Conservation (phyloP, 23 tunicate species). For the Diplosoma virens region DNA sequence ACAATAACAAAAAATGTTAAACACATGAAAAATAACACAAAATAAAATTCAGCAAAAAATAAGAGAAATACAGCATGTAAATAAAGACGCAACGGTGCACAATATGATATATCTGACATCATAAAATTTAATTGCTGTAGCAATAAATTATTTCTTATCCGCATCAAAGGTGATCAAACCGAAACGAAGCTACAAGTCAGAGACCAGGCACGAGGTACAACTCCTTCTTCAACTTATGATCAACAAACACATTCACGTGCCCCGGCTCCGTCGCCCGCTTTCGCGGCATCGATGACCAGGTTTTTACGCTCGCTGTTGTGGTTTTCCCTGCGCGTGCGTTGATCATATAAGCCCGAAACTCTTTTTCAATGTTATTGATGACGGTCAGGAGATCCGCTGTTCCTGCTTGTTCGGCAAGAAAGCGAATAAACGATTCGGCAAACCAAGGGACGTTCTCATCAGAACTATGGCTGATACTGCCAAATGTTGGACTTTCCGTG, state of each 20-base stretch:
- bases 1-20: no score
- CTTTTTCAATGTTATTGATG: constrained; percentile 42
- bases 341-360: constrained; percentile 18
- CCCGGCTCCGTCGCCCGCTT: not conserved
- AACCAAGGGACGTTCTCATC: constrained; percentile 67
- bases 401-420: constrained; percentile 63
- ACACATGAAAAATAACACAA: no score
- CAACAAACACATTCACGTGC: constrained; percentile 60
- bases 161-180: not conserved
- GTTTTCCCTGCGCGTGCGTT: constrained; percentile 35
- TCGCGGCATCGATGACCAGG: not conserved
- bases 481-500: constrained; percentile 74
- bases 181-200: not conserved
- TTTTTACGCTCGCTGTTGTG: not conserved
- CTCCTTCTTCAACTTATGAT: constrained; percentile 52
- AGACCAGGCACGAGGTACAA: constrained; percentile 70
- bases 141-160: not conserved
- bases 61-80: no score
- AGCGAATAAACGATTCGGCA: constrained; percentile 34
- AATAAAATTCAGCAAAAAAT: no score
- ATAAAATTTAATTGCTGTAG: not conserved
- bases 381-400: constrained; percentile 48
- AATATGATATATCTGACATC: not conserved
- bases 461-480: constrained; percentile 35
- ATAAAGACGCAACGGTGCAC: no score